Conservation (phyloP, 2,888 invertebrate species). For the Bombylius discolor region DNA sequence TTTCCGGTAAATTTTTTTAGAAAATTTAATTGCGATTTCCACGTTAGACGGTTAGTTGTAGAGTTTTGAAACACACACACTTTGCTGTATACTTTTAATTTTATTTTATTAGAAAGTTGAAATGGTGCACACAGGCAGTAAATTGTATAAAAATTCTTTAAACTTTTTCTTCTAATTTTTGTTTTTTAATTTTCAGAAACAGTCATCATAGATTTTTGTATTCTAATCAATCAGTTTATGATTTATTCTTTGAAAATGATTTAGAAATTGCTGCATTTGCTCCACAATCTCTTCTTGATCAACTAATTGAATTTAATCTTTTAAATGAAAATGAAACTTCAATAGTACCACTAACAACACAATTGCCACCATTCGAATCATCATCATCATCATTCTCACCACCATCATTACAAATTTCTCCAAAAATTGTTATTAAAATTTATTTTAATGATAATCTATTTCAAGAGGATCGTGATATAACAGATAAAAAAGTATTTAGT, state of each 20-base stretch:
- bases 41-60: no score
- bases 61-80: no score
- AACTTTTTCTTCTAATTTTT: background rate
- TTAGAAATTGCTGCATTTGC: constrained; percentile 44
- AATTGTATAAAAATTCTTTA: no score
- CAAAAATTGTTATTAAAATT: constrained; percentile 40
- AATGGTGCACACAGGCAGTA: no score
- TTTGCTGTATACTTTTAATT: no score
- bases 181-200: constrained; percentile 16
- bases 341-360: background rate
- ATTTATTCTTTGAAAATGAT: constrained; percentile 37
- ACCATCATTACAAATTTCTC: constrained; percentile 9
- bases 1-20: no score
- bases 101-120: no score
- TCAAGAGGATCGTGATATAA: constrained; percentile 34
- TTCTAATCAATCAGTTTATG: constrained; percentile 34
- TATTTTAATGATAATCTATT: constrained; percentile 44
- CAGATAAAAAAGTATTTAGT: constrained; percentile 27
- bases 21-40: no score
- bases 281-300: constrained; percentile 35
- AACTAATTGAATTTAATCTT: constrained; percentile 26
- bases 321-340: constrained; percentile 10
- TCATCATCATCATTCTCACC: background rate
- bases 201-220: constrained; percentile 28
- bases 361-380: background rate